Evolutionary conservation across 2,888 invertebrate genomes (phyloP), one percentile per base, ranked within the genome.

Genomic region (Amphipyra berbera): DNA sequence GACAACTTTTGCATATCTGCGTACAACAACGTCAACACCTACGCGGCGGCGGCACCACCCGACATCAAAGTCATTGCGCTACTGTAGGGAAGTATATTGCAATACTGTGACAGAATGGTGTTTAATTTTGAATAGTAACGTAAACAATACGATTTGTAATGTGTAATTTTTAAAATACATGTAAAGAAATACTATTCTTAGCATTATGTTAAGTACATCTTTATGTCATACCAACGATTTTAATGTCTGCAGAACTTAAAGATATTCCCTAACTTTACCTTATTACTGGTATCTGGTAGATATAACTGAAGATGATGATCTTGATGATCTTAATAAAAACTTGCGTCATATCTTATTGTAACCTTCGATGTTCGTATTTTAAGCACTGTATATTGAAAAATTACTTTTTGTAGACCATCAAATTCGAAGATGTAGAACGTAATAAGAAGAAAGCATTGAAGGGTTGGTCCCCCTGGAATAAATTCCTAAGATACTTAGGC

Each of bases 401-500:
- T 83, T 80, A 83, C 84, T 85, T 85, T 82, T 89, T 86, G 84
- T 63, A 82, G 81, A 82, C 85, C 83, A 82, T 78, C 78, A 82
- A 80, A 82, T 88, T 88, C 86, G 73, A 52, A 67, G 79, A 87
- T 84, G 82, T 78, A 40, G 72, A 44, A 73, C 45, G 73, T 61
- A 75, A 73, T 59, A 83, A 86, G 84, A 76, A 84, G 78, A 86
- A 85, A 90, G 83, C 85, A 88, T 87, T 86, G 84, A 77, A 86
- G 86, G 84, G 77, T 84, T 83, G 80, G 75, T 85, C 88, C 90
- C 78, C 94, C 94, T 92, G 93, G 89, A 95, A 94, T 92, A 94
- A 94, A 95, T 93, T 85, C 93, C 91, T 90, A 93, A 92, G 87
- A 90, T 93, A 93, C 90, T 94, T 93, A 94, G 94, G 95, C 95